phyloP scores from a whole-genome alignment of 2,888 invertebrate genomes.

The Eurytoma californica region DNA sequence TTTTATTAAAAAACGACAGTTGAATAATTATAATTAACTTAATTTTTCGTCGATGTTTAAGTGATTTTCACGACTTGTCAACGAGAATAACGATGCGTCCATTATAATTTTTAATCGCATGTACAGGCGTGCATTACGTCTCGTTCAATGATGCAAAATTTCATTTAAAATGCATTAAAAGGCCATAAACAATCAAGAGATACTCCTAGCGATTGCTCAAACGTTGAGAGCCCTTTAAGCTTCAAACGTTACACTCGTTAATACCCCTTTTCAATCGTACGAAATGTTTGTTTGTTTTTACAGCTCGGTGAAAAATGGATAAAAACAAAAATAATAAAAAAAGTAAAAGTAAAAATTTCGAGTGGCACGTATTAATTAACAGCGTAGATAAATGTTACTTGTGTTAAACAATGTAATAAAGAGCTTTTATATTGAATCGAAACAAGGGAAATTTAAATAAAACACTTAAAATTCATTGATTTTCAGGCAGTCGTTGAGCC shows the following conservation, averaged over 20 bases:
- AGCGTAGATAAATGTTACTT: too few relatives aligned
- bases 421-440: too few relatives aligned
- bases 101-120: too few relatives aligned
- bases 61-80: neutral
- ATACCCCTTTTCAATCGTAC: conserved; percentile 10
- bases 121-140: neutral
- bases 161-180: neutral
- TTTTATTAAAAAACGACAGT: too few relatives aligned
- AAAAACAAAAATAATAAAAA: too few relatives aligned
- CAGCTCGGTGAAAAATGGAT: neutral
- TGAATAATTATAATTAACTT: too few relatives aligned
- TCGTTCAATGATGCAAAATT: neutral
- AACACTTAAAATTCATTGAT: too few relatives aligned
- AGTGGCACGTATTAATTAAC: too few relatives aligned
- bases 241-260: neutral
- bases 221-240: neutral
- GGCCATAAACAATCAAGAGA: conserved; percentile 2
- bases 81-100: too few relatives aligned
- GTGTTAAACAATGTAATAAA: too few relatives aligned
- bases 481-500: too few relatives aligned
- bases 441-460: too few relatives aligned
- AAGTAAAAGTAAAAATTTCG: neutral
- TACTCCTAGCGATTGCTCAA: neutral
- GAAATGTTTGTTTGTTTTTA: conserved; percentile 12
- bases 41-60: neutral